Evolutionary conservation across 1,140 invertebrate species (phyloP).

Genomic region (Dinothrombium tinctorium): DNA sequence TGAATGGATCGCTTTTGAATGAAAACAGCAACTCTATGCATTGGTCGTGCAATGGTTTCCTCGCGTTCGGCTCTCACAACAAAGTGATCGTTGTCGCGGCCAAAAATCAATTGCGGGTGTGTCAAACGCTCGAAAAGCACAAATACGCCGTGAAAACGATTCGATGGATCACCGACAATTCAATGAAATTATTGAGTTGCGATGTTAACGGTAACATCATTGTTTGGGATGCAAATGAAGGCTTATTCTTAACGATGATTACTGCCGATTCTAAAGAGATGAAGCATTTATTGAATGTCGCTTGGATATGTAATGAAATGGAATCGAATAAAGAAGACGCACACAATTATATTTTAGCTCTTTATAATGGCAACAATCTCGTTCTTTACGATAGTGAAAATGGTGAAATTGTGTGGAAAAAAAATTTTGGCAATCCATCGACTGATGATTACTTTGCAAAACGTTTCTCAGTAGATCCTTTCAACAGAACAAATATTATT

Average conservation of each 20-base stretch:
- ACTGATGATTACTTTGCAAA: background rate
- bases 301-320: conserved; percentile 6
- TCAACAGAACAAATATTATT: background rate
- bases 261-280: conserved; percentile 1
- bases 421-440: background rate
- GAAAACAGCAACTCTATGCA: too few species aligned
- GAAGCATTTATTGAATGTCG: background rate
- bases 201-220: conserved; percentile 31
- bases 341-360: conserved; percentile 2
- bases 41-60: conserved; percentile 19
- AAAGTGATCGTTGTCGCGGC: conserved; percentile 32
- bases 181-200: conserved; percentile 22
- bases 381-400: conserved; percentile 8
- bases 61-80: conserved; percentile 34
- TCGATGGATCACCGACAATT: background rate
- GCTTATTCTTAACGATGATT: conserved; percentile 6
- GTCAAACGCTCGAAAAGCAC: conserved; percentile 11
- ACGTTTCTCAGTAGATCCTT: conserved; percentile 3
- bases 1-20: too few species aligned
- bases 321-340: background rate
- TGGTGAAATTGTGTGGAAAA: conserved; percentile 5
- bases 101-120: conserved; percentile 16
- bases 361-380: conserved; percentile 6
- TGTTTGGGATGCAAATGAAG: conserved; percentile 30
- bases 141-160: conserved; percentile 5